A percentile compares a stretch with the other conserved stretches of the same genome.
Conservation (phyloP, 2,888 invertebrate species). For the Sepioteuthis lessoniana region DNA sequence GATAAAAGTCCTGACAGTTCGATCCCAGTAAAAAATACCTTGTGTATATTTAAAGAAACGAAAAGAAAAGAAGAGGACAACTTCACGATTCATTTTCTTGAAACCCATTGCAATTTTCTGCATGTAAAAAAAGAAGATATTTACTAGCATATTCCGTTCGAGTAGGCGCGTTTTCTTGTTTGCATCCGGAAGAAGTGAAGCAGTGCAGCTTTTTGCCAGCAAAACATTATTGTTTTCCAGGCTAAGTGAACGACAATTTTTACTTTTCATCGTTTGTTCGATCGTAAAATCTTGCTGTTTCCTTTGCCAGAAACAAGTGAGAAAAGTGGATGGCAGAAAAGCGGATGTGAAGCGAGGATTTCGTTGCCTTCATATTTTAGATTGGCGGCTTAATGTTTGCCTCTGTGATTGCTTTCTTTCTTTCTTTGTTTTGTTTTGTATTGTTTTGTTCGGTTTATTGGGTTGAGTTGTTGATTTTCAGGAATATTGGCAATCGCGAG, state of each 20-base stretch:
- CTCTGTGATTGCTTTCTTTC: too few species aligned
- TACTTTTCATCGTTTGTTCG: neutral
- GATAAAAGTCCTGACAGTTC: too few species aligned
- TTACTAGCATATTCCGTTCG: neutral
- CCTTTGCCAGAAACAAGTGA: neutral
- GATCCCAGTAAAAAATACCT: too few species aligned
- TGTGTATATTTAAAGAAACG: neutral
- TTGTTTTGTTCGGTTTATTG: too few species aligned
- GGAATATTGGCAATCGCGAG: too few species aligned
- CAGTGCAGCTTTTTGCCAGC: neutral
- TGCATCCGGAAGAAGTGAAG: neutral
- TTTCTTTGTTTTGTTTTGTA: too few species aligned
- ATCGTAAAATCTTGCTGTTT: neutral
- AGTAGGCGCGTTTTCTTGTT: neutral
- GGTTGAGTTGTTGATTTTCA: too few species aligned
- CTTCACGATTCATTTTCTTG: neutral
- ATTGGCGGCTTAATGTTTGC: neutral
- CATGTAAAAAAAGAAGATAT: neutral
- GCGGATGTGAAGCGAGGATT: neutral
- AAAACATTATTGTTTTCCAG: neutral
- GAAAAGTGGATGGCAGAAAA: neutral
- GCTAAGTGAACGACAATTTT: neutral
- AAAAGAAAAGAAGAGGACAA: neutral
- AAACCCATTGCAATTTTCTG: neutral
- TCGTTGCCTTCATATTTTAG: neutral